These are phyloP conservation scores for Bursaphelenchus mucronatus DNA, from an alignment of 1,140 invertebrate genomes.

Conservation along the genomic window DNA sequence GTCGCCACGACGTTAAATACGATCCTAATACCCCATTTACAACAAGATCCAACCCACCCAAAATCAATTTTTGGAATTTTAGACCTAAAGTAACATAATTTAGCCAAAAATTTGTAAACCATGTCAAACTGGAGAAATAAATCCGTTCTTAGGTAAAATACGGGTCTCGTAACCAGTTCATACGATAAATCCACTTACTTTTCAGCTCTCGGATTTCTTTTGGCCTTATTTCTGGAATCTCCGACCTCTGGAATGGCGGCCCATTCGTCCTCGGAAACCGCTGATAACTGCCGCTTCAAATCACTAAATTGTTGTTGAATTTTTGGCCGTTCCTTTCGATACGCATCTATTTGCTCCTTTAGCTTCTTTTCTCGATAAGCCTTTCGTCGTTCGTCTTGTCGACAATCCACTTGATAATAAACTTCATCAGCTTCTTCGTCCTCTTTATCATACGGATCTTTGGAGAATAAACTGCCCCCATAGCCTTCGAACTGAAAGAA, in stretches of 20 bases:
- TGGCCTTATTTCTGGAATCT: conserved; percentile 93
- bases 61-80: too few species aligned
- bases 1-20: too few species aligned
- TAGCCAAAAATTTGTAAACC: background rate
- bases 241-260: conserved; percentile 94
- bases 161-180: background rate
- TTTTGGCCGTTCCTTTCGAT: conserved; percentile 95
- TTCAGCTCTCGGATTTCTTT: conserved; percentile 86
- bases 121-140: conserved; percentile 22
- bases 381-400: conserved; percentile 98
- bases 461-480: conserved; percentile 92
- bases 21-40: too few species aligned
- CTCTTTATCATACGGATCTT: conserved; percentile 99
- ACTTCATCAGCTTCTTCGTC: conserved; percentile 99
- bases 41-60: too few species aligned
- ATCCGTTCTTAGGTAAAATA: background rate
- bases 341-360: conserved; percentile 80
- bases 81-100: too few species aligned
- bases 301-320: conserved; percentile 99
- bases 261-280: conserved; percentile 88
- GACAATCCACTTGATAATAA: conserved; percentile 94
- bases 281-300: conserved; percentile 80
- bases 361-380: conserved; percentile 72
- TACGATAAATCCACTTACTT: conserved; percentile 65
- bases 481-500: conserved; percentile 83